Base-by-base conservation (phyloP, 2,113 vertebrate genomes). In the Baryphthengus martii region DNA sequence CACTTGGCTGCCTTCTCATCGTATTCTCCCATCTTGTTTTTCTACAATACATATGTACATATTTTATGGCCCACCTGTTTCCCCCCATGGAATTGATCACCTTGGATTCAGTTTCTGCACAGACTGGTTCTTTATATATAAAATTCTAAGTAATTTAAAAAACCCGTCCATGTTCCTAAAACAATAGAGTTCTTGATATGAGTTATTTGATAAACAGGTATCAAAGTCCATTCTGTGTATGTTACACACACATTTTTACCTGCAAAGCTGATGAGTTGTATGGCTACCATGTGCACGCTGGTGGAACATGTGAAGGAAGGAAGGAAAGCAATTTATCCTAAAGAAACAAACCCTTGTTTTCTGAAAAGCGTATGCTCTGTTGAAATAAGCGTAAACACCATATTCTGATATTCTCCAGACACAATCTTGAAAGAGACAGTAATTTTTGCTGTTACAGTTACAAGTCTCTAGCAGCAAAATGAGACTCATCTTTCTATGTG, bases 11-110 rank as follows among this genome's bases (percentile, higher is more conserved):
- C 62, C 88, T 89, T 89, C 44, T 89, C 4, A 2, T 58, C 3
- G 0, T 58, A 61, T 53, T 89, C 68, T 58, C 55, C 45, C 8
- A 0, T 44, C 55, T 71, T 59, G 11, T 62, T 91, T 91, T 89
- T 45, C 68, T 55, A 67, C 63, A 53, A 58, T 7, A 6, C 26
- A 3, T 18, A 37, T 76, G 70, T 67, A 37, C 65, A 23, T 71
- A 33, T 93, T 96, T 92, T 87, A 71, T 73, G n/a, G 65, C 40
- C 77, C n/a, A 65, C 81, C 62, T 94, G 44, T 75, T 93, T 82
- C 0, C 3, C 12, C 21, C 23, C 65, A 9, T 42, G 52, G 70
- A 49, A 35, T 61, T 52, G 24, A 59, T 78, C 49, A 81, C 58
- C 81, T 61, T 90, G 85, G 47, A 65, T 73, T 68, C 66, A 47